Base-by-base conservation (phyloP, 2,797 vertebrate genomes). In the Spinus olivaceus region DNA sequence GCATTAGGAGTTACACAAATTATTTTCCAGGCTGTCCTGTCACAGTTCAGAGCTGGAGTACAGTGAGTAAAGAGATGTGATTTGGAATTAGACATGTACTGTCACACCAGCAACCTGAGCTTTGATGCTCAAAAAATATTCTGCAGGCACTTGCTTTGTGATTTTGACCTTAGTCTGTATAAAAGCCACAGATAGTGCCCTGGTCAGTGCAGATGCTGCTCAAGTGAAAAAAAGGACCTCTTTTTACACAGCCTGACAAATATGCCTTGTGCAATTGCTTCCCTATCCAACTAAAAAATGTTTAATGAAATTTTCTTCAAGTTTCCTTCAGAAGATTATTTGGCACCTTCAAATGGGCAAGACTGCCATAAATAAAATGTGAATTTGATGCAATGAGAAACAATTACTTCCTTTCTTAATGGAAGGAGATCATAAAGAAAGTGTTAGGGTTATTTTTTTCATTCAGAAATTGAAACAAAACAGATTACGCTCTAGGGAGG, bases 21-120 rank as follows among this genome's bases (percentile, higher is more conserved):
- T 94, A 77, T 92, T 95, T 96, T 91, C 89, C 92, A 96, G 93
- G 76, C 87, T 80, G 61, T 90, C 63, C 56, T 92, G 86, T 83
- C 35, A 3, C 69, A 89, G 81, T 80, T 84, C 88, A 88, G 77
- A 70, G 47, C 51, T 82, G 59, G 67, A 92, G 73, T 49, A 41
- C 27, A 81, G 23, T 42, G 56, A 83, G 50, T 79, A 95, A 95
- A 92, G 33, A 73, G 85, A 89, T 84, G 53, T 84, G 89, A 92
- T 78, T 77, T 73, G 90, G 61, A 96, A 54, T 49, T 51, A 33
- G 69, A 66, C 15, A 42, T 35, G 24, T 66, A n/a, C 28, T 73
- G 37, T 90, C 9, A 6, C 46, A 91, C 35, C 27, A 81, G 81
- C 44, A 92, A 81, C 81, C 39, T 59, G 37, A 92, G 61, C 20